Percentiles rank a stretch among this genome's conserved stretches.
These are phyloP conservation scores for Vulpes ferrilata DNA, from an alignment of 2,113 vertebrate species.

Conservation along the genomic window DNA sequence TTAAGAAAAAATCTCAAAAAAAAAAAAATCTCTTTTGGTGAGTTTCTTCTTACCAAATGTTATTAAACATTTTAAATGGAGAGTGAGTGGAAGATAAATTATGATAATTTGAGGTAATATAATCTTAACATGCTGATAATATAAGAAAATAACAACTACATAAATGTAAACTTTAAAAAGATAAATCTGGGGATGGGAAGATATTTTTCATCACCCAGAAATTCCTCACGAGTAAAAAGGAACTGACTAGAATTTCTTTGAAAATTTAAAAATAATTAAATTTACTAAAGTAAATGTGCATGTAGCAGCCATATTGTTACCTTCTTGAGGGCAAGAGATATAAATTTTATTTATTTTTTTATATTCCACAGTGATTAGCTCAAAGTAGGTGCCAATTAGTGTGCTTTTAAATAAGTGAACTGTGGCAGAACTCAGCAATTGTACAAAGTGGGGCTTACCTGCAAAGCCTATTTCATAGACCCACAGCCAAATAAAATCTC, in stretches of 20 bases:
- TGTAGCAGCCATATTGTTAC: conserved; percentile 20
- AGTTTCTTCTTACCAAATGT: conserved; percentile 4
- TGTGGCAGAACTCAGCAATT: conserved; percentile 41
- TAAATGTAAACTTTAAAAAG: conserved; percentile 41
- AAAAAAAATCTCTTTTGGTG: conserved; percentile 39
- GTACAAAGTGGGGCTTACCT: conserved; percentile 32
- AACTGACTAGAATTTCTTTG: background rate
- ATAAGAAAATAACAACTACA: conserved; percentile 44
- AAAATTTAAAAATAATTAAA: conserved; percentile 57
- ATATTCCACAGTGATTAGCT: conserved; percentile 21
- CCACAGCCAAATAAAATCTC: conserved; percentile 40
- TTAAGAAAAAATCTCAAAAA: conserved; percentile 53
- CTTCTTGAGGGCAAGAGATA: conserved; percentile 11
- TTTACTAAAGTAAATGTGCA: conserved; percentile 56
- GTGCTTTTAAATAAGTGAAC: conserved; percentile 48
- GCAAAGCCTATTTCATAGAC: conserved; percentile 45
- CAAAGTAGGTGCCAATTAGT: conserved; percentile 34
- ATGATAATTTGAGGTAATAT: conserved; percentile 40
- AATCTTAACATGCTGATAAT: conserved; percentile 29
- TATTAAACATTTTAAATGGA: conserved; percentile 1
- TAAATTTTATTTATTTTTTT: conserved; percentile 62
- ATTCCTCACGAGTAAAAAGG: conserved; percentile 46
- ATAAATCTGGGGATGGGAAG: background rate
- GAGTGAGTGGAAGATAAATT: conserved; percentile 4
- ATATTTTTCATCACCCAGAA: conserved; percentile 51